A percentile compares a stretch with the other conserved stretches of the same genome.
Evolutionary conservation across 2,888 invertebrate genomes (phyloP).

Genomic region (Temnothorax unifasciatus): DNA sequence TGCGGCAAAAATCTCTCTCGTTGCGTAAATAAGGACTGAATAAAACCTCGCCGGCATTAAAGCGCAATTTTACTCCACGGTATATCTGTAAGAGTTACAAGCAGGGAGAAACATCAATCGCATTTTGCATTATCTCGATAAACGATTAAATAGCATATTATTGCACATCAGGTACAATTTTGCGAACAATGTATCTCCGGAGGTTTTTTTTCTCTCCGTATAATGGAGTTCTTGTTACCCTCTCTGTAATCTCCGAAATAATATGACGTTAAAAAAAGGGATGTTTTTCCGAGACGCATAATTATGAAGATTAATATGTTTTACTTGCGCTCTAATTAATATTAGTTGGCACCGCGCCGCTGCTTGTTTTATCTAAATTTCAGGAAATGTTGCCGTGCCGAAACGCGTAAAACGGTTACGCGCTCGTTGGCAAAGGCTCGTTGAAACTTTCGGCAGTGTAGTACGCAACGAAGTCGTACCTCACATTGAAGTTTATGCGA

Average conservation of each 20-base stretch:
- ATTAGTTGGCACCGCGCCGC: constrained; percentile 27
- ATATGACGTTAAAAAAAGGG: constrained; percentile 17
- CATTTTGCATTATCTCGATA: constrained; percentile 8
- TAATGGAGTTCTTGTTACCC: neutral
- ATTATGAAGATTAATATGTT: constrained; percentile 34
- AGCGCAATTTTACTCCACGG: neutral
- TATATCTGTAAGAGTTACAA: neutral
- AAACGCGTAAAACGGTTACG: neutral
- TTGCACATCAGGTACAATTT: neutral
- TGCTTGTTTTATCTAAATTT: constrained; percentile 42
- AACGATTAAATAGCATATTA: constrained; percentile 20
- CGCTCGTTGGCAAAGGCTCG: neutral
- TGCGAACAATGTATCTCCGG: constrained; percentile 2
- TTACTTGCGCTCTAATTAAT: constrained; percentile 38
- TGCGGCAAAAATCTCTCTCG: neutral
- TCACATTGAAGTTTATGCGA: constrained; percentile 20
- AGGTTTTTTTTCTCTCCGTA: neutral
- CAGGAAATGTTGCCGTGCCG: neutral
- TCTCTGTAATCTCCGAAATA: constrained; percentile 27
- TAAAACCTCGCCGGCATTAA: constrained; percentile 7
- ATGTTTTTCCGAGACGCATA: neutral
- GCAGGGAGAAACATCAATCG: neutral
- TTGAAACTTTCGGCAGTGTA: neutral
- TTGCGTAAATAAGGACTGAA: neutral
- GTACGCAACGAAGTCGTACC: neutral